Conservation (phyloP, 2,888 invertebrate species). For the Blera fallax region DNA sequence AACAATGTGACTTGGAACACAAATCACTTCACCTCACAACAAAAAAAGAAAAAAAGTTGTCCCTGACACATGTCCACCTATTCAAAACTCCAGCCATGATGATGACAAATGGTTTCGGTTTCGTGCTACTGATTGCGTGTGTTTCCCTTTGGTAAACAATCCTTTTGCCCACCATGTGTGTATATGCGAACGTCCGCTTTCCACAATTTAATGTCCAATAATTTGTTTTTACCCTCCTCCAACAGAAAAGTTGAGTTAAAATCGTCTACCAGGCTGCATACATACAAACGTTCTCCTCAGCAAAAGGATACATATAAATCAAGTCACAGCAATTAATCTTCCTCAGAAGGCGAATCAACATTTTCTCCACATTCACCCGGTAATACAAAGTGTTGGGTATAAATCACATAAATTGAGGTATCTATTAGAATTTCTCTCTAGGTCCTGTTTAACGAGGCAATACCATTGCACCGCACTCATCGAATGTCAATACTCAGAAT, state of each 20-base stretch:
- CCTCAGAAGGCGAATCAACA: constrained; percentile 39
- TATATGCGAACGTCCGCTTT: background rate
- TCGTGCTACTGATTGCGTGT: constrained; percentile 20
- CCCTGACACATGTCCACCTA: background rate
- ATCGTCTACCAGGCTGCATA: background rate
- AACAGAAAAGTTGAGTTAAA: background rate
- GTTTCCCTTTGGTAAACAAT: constrained; percentile 13
- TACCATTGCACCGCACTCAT: background rate
- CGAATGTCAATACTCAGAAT: too few species aligned
- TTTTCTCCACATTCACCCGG: constrained; percentile 4
- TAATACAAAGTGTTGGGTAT: constrained; percentile 36
- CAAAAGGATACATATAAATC: constrained; percentile 42
- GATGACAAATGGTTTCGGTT: constrained; percentile 35
- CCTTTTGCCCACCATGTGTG: constrained; percentile 12
- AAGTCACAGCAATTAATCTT: constrained; percentile 46
- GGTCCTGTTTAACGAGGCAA: background rate
- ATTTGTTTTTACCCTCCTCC: constrained; percentile 23
- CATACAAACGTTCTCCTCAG: background rate
- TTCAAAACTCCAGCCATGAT: constrained; percentile 2
- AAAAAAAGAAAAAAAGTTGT: background rate
- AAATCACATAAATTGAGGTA: constrained; percentile 51
- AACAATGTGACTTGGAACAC: background rate
- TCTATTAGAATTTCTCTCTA: constrained; percentile 14
- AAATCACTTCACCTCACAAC: background rate
- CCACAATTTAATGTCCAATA: constrained; percentile 42